Conservation (phyloP, 2,888 invertebrate species). For the Abscondita cerata region DNA sequence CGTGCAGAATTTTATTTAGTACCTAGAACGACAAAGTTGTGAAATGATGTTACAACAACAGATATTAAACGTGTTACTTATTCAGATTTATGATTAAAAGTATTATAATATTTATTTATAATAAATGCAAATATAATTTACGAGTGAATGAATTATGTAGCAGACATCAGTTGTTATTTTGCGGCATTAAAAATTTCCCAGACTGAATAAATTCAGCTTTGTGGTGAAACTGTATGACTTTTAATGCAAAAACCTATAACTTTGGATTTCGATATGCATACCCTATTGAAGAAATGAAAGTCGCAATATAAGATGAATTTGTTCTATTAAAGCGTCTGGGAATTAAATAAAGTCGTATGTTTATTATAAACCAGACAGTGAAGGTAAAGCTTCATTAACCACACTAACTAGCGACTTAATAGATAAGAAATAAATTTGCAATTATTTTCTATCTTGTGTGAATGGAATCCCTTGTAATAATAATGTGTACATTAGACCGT, state of each 20-base stretch:
- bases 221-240: too few species aligned
- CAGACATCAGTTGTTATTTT: too few species aligned
- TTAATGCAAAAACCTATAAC: conserved; percentile 1
- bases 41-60: too few species aligned
- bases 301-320: neutral
- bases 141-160: too few species aligned
- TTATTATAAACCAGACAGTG: neutral
- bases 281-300: conserved; percentile 4
- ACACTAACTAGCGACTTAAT: neutral
- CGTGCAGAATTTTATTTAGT: too few species aligned
- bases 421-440: neutral
- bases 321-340: neutral
- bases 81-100: too few species aligned
- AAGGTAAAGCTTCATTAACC: neutral
- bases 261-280: neutral
- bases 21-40: too few species aligned
- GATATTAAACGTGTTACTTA: too few species aligned
- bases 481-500: neutral
- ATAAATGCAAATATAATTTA: too few species aligned
- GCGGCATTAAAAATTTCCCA: too few species aligned
- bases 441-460: neutral
- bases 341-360: neutral
- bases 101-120: too few species aligned
- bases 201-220: too few species aligned
- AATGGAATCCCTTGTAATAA: neutral